phyloP scores from a whole-genome alignment of 1,140 invertebrate genomes.

The Drosophila sucinea region DNA sequence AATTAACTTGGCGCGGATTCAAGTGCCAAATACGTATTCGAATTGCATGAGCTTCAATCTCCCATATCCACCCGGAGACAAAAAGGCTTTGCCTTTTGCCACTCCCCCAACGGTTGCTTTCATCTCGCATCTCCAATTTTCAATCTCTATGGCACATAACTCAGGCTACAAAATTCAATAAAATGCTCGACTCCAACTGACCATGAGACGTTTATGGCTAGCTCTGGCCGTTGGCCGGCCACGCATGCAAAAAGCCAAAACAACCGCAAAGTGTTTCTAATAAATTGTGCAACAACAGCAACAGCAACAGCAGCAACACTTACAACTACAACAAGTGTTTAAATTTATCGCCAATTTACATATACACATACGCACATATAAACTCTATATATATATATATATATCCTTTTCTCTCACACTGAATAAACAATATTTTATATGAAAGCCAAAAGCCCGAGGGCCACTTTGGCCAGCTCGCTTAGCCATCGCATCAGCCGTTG shows the following conservation, averaged over 20 bases:
- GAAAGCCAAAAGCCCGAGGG: constrained; percentile 45
- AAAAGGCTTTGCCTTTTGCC: background rate
- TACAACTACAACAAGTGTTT: constrained; percentile 76
- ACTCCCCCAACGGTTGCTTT: constrained; percentile 1
- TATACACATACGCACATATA: constrained; percentile 35
- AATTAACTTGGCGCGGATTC: constrained; percentile 75
- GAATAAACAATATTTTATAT: constrained; percentile 74
- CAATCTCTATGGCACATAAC: constrained; percentile 19
- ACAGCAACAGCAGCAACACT: constrained; percentile 24
- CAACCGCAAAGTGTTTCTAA: constrained; percentile 77
- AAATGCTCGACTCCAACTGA: constrained; percentile 42
- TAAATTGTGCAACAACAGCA: constrained; percentile 72
- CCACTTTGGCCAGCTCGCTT: constrained; percentile 47
- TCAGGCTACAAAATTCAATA: constrained; percentile 66
- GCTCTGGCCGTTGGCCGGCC: constrained; percentile 31
- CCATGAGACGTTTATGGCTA: constrained; percentile 45
- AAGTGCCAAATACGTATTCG: constrained; percentile 55
- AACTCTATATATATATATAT: background rate
- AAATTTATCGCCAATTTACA: constrained; percentile 73
- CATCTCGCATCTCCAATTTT: constrained; percentile 18
- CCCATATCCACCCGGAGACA: background rate
- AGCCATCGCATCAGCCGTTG: constrained; percentile 53
- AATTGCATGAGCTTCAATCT: constrained; percentile 33
- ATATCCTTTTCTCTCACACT: constrained; percentile 36
- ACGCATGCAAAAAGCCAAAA: constrained; percentile 70